Conservation (phyloP, 2,113 vertebrate genomes). For the Zosterops hypoxanthus region DNA sequence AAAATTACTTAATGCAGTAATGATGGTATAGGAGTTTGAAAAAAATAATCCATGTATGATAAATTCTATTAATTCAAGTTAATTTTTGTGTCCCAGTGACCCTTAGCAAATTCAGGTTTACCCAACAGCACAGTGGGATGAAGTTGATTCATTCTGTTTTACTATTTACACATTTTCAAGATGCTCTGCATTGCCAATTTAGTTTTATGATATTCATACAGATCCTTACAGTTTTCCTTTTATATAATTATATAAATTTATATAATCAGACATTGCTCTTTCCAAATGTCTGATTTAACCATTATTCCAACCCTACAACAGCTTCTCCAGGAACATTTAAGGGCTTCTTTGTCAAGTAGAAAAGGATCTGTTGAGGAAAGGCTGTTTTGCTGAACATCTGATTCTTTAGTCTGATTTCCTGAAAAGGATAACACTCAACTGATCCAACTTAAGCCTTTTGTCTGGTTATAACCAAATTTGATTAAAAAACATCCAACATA, state of each 20-base stretch:
- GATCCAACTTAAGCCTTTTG: neutral
- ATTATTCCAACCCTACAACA: neutral
- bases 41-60: neutral
- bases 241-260: neutral
- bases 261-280: neutral
- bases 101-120: conserved; percentile 10
- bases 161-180: neutral
- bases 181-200: neutral
- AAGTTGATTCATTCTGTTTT: neutral
- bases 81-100: conserved; percentile 6
- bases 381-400: neutral
- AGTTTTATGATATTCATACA: neutral
- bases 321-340: neutral
- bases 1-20: neutral
- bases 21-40: neutral
- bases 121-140: neutral
- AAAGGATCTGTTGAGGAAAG: neutral
- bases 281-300: neutral
- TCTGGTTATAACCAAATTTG: neutral
- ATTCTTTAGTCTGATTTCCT: neutral
- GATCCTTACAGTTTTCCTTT: neutral
- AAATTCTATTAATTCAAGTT: conserved; percentile 15
- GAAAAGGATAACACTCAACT: neutral
- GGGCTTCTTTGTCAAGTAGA: neutral
- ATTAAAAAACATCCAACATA: neutral